Evolutionary conservation across 2,113 vertebrate genomes (phyloP).

Genomic region (Seriola rivoliana): DNA sequence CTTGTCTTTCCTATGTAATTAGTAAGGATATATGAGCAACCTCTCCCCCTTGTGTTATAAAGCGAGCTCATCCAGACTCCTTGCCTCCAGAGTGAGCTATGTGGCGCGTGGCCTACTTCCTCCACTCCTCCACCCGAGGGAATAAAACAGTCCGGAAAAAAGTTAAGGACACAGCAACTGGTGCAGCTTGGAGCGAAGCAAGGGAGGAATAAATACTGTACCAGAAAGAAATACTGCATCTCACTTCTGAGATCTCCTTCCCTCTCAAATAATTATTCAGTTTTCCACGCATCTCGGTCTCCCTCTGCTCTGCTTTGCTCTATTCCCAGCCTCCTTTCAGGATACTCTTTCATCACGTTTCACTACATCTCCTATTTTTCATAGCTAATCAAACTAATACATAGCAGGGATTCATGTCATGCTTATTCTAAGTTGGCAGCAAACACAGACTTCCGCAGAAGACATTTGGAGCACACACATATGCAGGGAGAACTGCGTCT

Average conservation of each 20-base stretch:
- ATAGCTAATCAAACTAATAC: conserved; percentile 10
- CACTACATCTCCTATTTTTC: conserved; percentile 1
- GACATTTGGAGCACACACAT: background rate
- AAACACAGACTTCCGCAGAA: conserved; percentile 20
- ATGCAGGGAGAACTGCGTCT: background rate
- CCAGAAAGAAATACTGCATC: conserved; percentile 29
- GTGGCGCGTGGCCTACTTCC: conserved; percentile 76
- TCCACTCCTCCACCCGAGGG: conserved; percentile 53
- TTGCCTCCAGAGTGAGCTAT: conserved; percentile 64
- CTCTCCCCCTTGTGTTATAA: conserved; percentile 57
- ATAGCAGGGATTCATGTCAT: conserved; percentile 13
- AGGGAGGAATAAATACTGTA: conserved; percentile 49
- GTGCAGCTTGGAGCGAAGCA: conserved; percentile 51
- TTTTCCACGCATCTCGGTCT: background rate
- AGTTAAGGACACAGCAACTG: conserved; percentile 67
- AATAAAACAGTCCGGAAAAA: conserved; percentile 61
- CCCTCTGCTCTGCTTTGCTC: conserved; percentile 20
- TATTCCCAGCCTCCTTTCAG: background rate
- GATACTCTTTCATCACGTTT: conserved; percentile 33
- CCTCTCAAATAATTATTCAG: conserved; percentile 17
- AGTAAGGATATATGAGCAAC: conserved; percentile 58
- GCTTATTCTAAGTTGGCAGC: conserved; percentile 11
- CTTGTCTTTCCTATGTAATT: conserved; percentile 65
- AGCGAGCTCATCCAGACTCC: conserved; percentile 59
- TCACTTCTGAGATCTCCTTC: conserved; percentile 16